phyloP scores from a whole-genome alignment of 2,888 invertebrate genomes.

The Cheilosia urbana region DNA sequence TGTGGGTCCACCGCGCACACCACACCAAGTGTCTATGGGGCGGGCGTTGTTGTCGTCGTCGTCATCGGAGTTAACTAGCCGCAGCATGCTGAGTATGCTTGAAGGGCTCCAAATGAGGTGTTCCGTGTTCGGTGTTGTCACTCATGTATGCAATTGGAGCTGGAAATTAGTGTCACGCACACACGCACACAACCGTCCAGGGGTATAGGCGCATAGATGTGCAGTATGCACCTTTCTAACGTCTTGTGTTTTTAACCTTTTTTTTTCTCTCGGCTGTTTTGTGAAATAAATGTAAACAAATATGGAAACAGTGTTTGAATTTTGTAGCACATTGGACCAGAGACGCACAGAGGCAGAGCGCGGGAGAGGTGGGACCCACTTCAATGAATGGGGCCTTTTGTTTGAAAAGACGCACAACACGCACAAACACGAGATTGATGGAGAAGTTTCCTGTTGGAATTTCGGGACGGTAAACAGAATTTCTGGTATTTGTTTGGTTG shows the following conservation, averaged over 20 bases:
- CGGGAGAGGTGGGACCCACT: constrained; percentile 22
- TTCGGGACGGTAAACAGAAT: constrained; percentile 27
- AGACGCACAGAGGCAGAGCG: no score
- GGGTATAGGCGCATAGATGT: not conserved
- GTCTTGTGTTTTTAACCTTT: constrained; percentile 35
- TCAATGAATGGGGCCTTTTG: constrained; percentile 56
- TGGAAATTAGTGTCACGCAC: constrained; percentile 70
- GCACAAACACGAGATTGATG: constrained; percentile 49
- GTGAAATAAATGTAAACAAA: constrained; percentile 66
- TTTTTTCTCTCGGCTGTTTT: constrained; percentile 13
- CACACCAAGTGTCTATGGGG: constrained; percentile 16
- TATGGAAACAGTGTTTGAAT: constrained; percentile 55
- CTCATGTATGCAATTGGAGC: constrained; percentile 74
- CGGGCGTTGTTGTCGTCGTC: constrained; percentile 10
- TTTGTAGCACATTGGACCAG: constrained; percentile 35
- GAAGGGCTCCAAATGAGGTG: constrained; percentile 69
- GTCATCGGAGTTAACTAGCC: constrained; percentile 62
- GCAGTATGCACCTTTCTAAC: constrained; percentile 6
- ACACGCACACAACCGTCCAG: not conserved
- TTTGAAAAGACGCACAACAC: constrained; percentile 43
- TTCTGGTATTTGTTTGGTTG: not conserved
- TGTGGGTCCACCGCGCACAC: constrained; percentile 24
- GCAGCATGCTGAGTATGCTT: constrained; percentile 55
- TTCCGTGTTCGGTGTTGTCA: constrained; percentile 71
- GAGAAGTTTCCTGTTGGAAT: constrained; percentile 63